A percentile compares a stretch with the other conserved stretches of the same genome.
Evolutionary conservation across 2,888 invertebrate species (phyloP).

Genomic region (Tetropium fuscum): DNA sequence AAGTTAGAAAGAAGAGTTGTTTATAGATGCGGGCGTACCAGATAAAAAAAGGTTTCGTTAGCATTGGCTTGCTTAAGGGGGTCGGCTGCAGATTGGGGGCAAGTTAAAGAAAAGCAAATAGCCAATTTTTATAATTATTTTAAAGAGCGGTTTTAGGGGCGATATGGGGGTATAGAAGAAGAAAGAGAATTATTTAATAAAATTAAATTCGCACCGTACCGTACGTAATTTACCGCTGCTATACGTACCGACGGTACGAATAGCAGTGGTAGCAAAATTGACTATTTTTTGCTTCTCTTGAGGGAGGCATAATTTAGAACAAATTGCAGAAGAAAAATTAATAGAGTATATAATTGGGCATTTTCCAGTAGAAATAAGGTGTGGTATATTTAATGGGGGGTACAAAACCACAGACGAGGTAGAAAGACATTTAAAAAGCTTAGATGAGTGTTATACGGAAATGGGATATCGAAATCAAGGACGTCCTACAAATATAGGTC

Average conservation of each 20-base stretch:
- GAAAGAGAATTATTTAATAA: conserved; percentile 10
- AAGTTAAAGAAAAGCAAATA: conserved; percentile 12
- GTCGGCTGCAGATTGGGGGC: conserved; percentile 11
- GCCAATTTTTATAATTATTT: neutral
- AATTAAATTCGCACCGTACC: conserved; percentile 16
- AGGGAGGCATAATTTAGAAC: conserved; percentile 11
- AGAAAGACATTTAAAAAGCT: conserved; percentile 7
- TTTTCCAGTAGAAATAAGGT: conserved; percentile 11
- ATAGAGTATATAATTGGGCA: conserved; percentile 11
- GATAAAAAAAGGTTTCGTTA: conserved; percentile 3
- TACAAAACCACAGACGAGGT: conserved; percentile 3
- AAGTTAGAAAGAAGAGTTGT: conserved; percentile 3
- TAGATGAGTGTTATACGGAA: conserved; percentile 1
- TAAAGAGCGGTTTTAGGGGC: neutral
- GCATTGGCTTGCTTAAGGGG: conserved; percentile 3
- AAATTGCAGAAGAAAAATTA: neutral
- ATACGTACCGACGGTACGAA: too few species aligned
- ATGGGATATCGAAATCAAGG: neutral
- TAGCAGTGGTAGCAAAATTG: neutral
- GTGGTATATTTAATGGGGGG: conserved; percentile 13
- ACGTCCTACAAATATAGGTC: too few species aligned
- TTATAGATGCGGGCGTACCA: conserved; percentile 15
- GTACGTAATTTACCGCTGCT: too few species aligned
- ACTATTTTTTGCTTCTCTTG: conserved; percentile 7
- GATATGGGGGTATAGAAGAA: conserved; percentile 14